Base-by-base conservation (phyloP, 2,888 invertebrate genomes). In the Cordylochernes scorpioides region DNA sequence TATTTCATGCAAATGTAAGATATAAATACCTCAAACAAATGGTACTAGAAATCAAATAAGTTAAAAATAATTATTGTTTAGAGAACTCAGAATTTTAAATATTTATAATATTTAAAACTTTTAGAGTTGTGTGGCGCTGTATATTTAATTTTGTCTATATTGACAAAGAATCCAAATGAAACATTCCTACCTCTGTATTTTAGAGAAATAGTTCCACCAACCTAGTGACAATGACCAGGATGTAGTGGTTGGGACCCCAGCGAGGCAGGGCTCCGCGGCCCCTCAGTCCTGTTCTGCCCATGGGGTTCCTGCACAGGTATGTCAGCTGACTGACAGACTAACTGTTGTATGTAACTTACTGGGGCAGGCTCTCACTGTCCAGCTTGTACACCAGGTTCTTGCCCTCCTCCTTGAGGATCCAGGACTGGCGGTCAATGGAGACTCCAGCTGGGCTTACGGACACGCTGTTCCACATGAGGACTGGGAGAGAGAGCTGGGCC, bases 191-290 rank as follows among this genome's bases (percentile, higher is more conserved):
- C n/a, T n/a, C n/a, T n/a, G n/a, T n/a, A n/a, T n/a, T n/a, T n/a
- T n/a, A n/a, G n/a, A n/a, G n/a, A n/a, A n/a, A n/a, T n/a, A n/a
- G n/a, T n/a, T n/a, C n/a, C n/a, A n/a, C n/a, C n/a, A n/a, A n/a
- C n/a, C n/a, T n/a, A 3, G 51, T 50, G 10, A 51, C 45, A 10
- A 51, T 46, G 6, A 46, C 44, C 27, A 44, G 42, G 15, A 52
- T 48, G 29, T 44, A 44, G 42, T 53, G 52, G 33, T 53, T 53
- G n/a, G 52, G 52, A n/a, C 52, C 52, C 50, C 51, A 53, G 24
- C 50, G 40, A 42, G 46, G 47, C 17, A 53, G 35, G 14, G 42
- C 44, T 15, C 52, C 52, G 29, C 48, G 44, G 4, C 52, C 52
- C 27, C 49, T 39, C 8, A 51, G 33, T 9, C 52, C 52, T 5